Evolutionary conservation across 1,140 invertebrate species (phyloP).

Genomic region (Luehdorfia chinensis): DNA sequence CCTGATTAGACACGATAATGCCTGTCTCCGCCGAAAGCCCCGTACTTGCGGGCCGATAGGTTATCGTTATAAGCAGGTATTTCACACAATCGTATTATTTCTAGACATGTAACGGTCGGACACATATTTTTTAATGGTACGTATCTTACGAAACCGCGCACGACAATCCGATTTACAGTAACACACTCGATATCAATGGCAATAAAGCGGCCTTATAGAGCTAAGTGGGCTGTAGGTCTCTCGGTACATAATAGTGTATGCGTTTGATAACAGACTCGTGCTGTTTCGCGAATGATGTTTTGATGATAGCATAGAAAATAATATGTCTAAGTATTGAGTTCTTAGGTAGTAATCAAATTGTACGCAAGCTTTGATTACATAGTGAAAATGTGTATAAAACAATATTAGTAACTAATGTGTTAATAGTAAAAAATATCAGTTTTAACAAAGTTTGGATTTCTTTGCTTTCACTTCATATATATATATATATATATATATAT

Average conservation of each 20-base stretch:
- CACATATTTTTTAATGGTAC: conserved; percentile 60
- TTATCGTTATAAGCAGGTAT: conserved; percentile 47
- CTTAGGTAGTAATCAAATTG: no score
- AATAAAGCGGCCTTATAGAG: conserved; percentile 35
- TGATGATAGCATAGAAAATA: no score
- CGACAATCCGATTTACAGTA: conserved; percentile 48
- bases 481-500: no score
- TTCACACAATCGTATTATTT: conserved; percentile 54
- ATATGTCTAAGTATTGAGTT: no score
- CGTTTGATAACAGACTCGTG: conserved; percentile 14
- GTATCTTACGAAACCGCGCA: conserved; percentile 50
- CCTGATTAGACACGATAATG: conserved; percentile 73
- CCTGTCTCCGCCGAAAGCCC: conserved; percentile 44
- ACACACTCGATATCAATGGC: conserved; percentile 42
- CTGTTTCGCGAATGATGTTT: conserved; percentile 5
- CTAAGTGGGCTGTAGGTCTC: conserved; percentile 18
- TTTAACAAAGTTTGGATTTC: no score
- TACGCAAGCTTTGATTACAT: no score
- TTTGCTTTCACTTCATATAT: no score
- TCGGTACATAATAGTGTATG: conserved; percentile 19
- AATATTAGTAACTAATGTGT: no score
- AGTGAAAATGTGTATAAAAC: no score
- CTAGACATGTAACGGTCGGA: conserved; percentile 50
- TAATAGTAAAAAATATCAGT: no score
- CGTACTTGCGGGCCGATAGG: conserved; percentile 51